Percentiles rank a stretch among this genome's conserved stretches.
Evolutionary conservation across 2,113 vertebrate species (phyloP).

Genomic region (Eublepharis macularius): DNA sequence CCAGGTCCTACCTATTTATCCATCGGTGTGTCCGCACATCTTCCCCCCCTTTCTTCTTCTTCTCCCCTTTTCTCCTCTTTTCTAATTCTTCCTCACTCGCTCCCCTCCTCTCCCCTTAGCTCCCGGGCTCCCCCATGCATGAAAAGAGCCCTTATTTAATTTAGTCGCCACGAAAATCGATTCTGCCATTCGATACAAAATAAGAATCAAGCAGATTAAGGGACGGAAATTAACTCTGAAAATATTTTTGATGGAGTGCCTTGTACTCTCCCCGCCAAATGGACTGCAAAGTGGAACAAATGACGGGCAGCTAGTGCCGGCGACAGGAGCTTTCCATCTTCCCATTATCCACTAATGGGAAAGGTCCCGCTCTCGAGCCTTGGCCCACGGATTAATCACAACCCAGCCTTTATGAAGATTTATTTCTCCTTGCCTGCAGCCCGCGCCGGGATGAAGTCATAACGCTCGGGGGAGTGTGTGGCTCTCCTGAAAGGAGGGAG

Average conservation of each 20-base stretch:
- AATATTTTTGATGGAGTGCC: slow-evolving; percentile 95
- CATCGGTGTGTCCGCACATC: background rate
- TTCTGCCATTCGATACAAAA: slow-evolving; percentile 94
- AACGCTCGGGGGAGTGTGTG: slow-evolving; percentile 16
- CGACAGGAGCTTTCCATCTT: slow-evolving; percentile 97
- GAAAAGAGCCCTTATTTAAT: slow-evolving; percentile 84
- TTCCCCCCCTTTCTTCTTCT: background rate
- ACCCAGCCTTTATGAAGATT: slow-evolving; percentile 96
- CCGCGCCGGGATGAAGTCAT: slow-evolving; percentile 54
- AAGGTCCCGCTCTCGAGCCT: slow-evolving; percentile 91
- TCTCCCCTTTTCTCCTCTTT: background rate
- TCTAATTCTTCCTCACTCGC: slow-evolving; percentile 3
- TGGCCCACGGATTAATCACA: slow-evolving; percentile 92
- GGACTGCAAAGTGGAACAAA: slow-evolving; percentile 98
- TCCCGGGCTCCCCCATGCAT: slow-evolving; percentile 75
- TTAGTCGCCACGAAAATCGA: slow-evolving; percentile 94
- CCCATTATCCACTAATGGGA: slow-evolving; percentile 95
- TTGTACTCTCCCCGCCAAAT: slow-evolving; percentile 91
- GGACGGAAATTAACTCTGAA: slow-evolving; percentile 95
- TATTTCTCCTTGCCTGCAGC: slow-evolving; percentile 72
- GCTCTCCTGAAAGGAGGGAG: slow-evolving; percentile 28
- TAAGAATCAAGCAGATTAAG: slow-evolving; percentile 94
- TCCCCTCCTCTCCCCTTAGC: slow-evolving; percentile 64
- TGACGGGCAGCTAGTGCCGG: slow-evolving; percentile 94
- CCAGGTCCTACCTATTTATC: background rate